A percentile compares a stretch with the other conserved stretches of the same genome.
These are phyloP conservation scores for Dermatophagoides farinae DNA, from an alignment of 1,140 invertebrate genomes.

Conservation along the genomic window DNA sequence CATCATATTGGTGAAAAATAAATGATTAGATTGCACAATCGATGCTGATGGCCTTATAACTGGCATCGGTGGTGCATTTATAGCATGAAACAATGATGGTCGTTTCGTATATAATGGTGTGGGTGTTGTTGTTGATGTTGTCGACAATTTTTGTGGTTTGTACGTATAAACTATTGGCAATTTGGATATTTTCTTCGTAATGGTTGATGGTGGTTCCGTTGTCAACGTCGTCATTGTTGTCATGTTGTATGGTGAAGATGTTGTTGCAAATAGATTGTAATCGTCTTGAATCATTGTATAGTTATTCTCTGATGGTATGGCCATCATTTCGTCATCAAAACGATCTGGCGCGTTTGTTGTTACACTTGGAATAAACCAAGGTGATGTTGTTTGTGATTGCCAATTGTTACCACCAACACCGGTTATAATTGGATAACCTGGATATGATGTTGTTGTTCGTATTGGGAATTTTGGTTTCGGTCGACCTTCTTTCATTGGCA, in stretches of 20 bases:
- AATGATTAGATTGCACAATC: neutral
- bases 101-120: neutral
- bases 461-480: slow-evolving; percentile 1
- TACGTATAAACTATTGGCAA: neutral
- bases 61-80: slow-evolving; percentile 13
- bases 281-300: neutral
- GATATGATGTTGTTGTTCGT: slow-evolving; percentile 7
- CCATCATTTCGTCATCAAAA: neutral
- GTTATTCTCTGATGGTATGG: neutral
- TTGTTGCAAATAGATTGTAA: neutral
- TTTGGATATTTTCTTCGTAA: neutral
- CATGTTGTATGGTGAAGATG: neutral
- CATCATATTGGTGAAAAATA: neutral
- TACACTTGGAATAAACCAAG: neutral
- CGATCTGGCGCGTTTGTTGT: neutral
- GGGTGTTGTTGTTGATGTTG: slow-evolving; percentile 1
- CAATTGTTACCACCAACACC: slow-evolving; percentile 6
- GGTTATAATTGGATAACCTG: slow-evolving; percentile 4
- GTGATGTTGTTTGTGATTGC: slow-evolving; percentile 4
- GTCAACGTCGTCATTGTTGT: neutral
- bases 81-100: slow-evolving; percentile 1
- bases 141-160: neutral
- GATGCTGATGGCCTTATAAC: neutral
- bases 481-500: slow-evolving; percentile 13
- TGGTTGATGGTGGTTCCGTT: neutral